Evolutionary conservation across 2,888 invertebrate species (phyloP).

Genomic region (Unio delphinus): DNA sequence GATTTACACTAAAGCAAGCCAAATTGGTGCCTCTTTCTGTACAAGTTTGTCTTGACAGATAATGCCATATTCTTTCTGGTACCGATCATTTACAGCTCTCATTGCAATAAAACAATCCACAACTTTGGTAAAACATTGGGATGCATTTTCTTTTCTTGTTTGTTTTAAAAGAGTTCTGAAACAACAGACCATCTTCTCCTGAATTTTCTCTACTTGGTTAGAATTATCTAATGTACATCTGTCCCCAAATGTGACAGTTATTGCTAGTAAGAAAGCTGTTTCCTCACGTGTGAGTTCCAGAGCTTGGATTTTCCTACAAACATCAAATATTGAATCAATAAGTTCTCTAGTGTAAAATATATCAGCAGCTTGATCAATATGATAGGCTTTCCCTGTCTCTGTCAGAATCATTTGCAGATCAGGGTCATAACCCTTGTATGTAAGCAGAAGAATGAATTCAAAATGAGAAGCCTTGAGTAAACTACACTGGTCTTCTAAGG

Average conservation of each 20-base stretch:
- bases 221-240: constrained; percentile 25
- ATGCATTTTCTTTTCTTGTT: constrained; percentile 15
- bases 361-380: constrained; percentile 38
- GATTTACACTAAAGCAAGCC: constrained; percentile 20
- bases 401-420: constrained; percentile 37
- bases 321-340: constrained; percentile 35
- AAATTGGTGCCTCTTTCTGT: constrained; percentile 38
- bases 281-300: constrained; percentile 28
- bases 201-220: constrained; percentile 30
- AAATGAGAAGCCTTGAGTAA: constrained; percentile 37
- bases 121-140: constrained; percentile 31
- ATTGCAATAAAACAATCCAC: constrained; percentile 39
- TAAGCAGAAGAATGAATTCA: constrained; percentile 34
- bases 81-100: constrained; percentile 34
- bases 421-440: constrained; percentile 34
- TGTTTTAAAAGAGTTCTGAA: constrained; percentile 20
- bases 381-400: constrained; percentile 36
- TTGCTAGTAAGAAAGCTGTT: constrained; percentile 33
- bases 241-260: constrained; percentile 37
- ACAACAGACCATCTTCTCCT: constrained; percentile 27
- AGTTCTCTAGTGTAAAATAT: constrained; percentile 37
- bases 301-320: constrained; percentile 34
- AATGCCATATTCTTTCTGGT: constrained; percentile 36
- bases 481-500: constrained; percentile 37
- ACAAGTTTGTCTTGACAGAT: constrained; percentile 39